Base-by-base conservation (phyloP, 2,888 invertebrate species). In the Cheilosia variabilis region DNA sequence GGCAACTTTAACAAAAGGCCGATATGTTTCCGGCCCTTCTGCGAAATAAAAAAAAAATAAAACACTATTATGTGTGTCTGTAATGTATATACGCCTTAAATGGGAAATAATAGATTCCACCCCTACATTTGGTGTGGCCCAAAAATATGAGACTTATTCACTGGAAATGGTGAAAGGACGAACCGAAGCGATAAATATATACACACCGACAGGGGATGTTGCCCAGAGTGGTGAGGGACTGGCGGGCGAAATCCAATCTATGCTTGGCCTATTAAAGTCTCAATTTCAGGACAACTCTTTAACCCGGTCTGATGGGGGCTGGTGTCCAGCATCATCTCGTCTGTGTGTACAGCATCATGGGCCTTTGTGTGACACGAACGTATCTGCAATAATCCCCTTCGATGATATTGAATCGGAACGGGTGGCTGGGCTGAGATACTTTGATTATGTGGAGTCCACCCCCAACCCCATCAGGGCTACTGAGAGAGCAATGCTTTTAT, bases 301-400 rank as follows among this genome's bases (percentile, higher is more conserved):
- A 73, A 63, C 34, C 58, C 47, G 13, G 37, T 52, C 17, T 37
- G 31, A 5, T 43, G 19, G 62, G 15, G n/a, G 45, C 34, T 43
- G n/a, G 50, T 22, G n/a, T 15, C 9, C 41, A 43, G 1, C 15
- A 31, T 19, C 13, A 37, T 10, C 34, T 27, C 15, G 15, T 27
- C 41, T 52, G 19, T 27, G n/a, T 63, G 24, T 47, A 15, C 19
- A n/a, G 55, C 17, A 19, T 37, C 19, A 19, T 41, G 41, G 52
- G 50, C 50, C 27, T 55, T 75, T 71, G 37, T 82, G 41, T 82
- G 69, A 77, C 77, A 77, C 58, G 37, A 66, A 72, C 66, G 62
- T 68, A 17, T 83, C 66, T 72, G 78, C 66, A 83, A 73, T 83
- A 79, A 69, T 79, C 83, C 82, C 60, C 72, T 72, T 58, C 58